These are phyloP conservation scores for Isichthys henryi DNA, from an alignment of 2,113 vertebrate species.

Conservation along the genomic window DNA sequence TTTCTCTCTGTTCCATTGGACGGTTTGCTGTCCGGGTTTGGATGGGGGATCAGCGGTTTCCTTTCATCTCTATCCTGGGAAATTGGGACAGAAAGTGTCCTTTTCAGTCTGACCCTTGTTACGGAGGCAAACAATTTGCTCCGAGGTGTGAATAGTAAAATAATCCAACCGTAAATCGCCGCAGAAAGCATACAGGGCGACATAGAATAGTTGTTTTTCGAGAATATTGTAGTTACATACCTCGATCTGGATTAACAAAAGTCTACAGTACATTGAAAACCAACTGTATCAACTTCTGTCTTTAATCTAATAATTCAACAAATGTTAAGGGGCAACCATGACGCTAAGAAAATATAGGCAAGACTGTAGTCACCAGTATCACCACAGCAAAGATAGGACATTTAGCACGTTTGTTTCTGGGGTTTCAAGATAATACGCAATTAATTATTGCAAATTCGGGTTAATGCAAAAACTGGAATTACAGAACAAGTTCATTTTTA, in stretches of 20 bases:
- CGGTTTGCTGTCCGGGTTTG: slow-evolving; percentile 75
- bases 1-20: slow-evolving; percentile 75
- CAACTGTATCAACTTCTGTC: neutral
- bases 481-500: neutral
- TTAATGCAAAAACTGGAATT: neutral
- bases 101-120: neutral
- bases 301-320: neutral
- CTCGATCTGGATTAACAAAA: neutral
- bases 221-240: neutral
- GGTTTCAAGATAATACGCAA: neutral
- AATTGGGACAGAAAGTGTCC: neutral
- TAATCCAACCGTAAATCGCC: neutral
- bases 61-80: slow-evolving; percentile 57
- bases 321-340: neutral
- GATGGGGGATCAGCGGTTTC: slow-evolving; percentile 73
- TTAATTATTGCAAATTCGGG: neutral
- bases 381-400: neutral
- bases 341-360: neutral
- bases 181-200: neutral
- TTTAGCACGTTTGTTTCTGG: neutral
- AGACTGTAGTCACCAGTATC: neutral
- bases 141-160: neutral
- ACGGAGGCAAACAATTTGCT: neutral
- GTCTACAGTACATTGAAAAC: neutral
- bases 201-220: neutral